Conservation (phyloP, 1,140 invertebrate genomes). For the Trialeurodes vaporariorum region DNA sequence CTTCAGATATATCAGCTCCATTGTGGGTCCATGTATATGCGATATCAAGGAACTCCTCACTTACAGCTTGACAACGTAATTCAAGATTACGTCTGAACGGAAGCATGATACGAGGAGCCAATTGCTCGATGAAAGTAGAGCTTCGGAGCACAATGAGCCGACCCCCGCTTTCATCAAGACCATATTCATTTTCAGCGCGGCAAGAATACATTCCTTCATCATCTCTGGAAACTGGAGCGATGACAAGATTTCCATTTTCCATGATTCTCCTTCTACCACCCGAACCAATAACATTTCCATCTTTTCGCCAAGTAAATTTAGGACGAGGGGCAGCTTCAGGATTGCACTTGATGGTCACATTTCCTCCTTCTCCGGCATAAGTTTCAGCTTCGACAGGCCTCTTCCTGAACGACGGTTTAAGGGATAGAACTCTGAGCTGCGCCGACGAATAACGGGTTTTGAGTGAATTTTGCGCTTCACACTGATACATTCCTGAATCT, state of each 20-base stretch:
- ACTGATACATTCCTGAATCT: conserved; percentile 95
- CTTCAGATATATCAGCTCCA: conserved; percentile 34
- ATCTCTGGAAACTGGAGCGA: conserved; percentile 69
- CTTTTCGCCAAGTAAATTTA: conserved; percentile 81
- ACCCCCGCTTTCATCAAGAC: conserved; percentile 65
- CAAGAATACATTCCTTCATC: conserved; percentile 86
- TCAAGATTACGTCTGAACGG: conserved; percentile 56
- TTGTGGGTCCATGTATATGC: conserved; percentile 87
- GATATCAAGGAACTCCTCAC: conserved; percentile 70
- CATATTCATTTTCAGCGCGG: conserved; percentile 70
- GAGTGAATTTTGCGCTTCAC: conserved; percentile 77
- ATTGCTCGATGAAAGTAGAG: conserved; percentile 53
- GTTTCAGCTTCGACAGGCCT: conserved; percentile 74
- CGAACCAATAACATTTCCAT: conserved; percentile 62
- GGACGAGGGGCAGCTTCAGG: conserved; percentile 90
- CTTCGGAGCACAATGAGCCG: conserved; percentile 75
- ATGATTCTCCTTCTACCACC: conserved; percentile 67
- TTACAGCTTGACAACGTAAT: conserved; percentile 64
- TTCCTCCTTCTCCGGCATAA: conserved; percentile 80
- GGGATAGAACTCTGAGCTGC: conserved; percentile 72
- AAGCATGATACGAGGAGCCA: conserved; percentile 49
- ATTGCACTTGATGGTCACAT: conserved; percentile 81
- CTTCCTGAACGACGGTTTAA: conserved; percentile 85
- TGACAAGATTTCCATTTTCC: conserved; percentile 73
- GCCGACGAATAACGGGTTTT: conserved; percentile 77